Evolutionary conservation across 2,888 invertebrate species (phyloP).

Genomic region (Atherix ibis): DNA sequence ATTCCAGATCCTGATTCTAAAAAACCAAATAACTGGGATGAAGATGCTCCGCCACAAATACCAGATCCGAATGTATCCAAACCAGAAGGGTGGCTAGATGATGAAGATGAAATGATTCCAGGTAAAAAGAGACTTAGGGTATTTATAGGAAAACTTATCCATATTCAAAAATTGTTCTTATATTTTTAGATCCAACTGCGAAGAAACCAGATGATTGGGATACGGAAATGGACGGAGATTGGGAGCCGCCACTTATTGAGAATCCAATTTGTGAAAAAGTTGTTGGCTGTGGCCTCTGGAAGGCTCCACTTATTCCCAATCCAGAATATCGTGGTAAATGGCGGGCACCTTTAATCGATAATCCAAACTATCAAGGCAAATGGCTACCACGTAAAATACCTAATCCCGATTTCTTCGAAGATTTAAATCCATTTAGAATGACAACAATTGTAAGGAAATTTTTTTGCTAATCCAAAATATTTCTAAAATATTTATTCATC

Average conservation of each 20-base stretch:
- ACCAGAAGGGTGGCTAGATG: slow-evolving; percentile 86
- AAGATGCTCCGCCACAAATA: slow-evolving; percentile 80
- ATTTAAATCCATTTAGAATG: slow-evolving; percentile 80
- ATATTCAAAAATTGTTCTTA: no score
- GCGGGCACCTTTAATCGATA: slow-evolving; percentile 76
- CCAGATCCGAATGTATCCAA: slow-evolving; percentile 67
- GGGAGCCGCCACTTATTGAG: slow-evolving; percentile 87
- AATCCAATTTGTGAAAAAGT: slow-evolving; percentile 70
- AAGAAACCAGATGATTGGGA: slow-evolving; percentile 92
- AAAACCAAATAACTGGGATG: slow-evolving; percentile 97
- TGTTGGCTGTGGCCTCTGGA: slow-evolving; percentile 87
- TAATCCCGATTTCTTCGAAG: slow-evolving; percentile 89
- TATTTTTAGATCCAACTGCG: slow-evolving; percentile 54
- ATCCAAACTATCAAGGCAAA: slow-evolving; percentile 90
- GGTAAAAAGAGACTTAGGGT: slow-evolving; percentile 17
- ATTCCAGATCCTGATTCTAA: slow-evolving; percentile 75
- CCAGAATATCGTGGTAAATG: slow-evolving; percentile 87
- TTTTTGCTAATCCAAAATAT: background rate
- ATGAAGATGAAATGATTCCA: slow-evolving; percentile 71
- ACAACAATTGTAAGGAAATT: slow-evolving; percentile 64
- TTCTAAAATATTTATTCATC: background rate
- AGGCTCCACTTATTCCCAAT: slow-evolving; percentile 68
- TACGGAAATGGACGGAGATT: slow-evolving; percentile 94
- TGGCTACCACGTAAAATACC: slow-evolving; percentile 77
- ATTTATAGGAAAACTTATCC: no score